Conservation (phyloP, 2,113 vertebrate genomes). For the Pheucticus melanocephalus region DNA sequence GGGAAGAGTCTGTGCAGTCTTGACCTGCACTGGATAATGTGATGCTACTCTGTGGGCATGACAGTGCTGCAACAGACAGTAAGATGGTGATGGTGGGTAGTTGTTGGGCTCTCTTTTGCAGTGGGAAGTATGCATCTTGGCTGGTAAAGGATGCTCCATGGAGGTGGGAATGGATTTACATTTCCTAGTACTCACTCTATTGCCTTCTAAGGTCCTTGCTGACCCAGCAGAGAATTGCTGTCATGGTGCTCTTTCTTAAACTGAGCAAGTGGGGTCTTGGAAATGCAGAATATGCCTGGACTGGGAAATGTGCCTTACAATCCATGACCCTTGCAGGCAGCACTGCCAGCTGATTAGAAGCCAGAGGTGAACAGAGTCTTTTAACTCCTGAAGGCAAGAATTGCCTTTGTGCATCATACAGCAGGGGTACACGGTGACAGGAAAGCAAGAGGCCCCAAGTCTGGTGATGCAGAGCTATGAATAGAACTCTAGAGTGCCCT, state of each 20-base stretch:
- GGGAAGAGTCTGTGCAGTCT: background rate
- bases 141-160: background rate
- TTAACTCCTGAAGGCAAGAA: background rate
- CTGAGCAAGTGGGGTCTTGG: background rate
- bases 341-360: background rate
- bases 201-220: background rate
- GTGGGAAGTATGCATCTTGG: background rate
- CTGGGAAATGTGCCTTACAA: background rate
- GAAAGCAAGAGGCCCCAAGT: background rate
- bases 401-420: background rate
- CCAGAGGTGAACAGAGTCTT: background rate
- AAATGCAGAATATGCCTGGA: background rate
- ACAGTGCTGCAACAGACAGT: background rate
- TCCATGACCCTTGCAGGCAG: background rate
- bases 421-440: background rate
- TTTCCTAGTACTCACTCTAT: background rate
- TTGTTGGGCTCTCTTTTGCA: background rate
- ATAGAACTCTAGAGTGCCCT: background rate
- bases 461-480: background rate
- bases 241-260: background rate
- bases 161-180: background rate
- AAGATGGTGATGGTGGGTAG: background rate
- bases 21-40: background rate
- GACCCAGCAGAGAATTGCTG: background rate
- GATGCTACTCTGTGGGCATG: background rate